These are phyloP conservation scores for human DNA, from an alignment of 2,113 vertebrate genomes.

Conservation along the genomic window DNA sequence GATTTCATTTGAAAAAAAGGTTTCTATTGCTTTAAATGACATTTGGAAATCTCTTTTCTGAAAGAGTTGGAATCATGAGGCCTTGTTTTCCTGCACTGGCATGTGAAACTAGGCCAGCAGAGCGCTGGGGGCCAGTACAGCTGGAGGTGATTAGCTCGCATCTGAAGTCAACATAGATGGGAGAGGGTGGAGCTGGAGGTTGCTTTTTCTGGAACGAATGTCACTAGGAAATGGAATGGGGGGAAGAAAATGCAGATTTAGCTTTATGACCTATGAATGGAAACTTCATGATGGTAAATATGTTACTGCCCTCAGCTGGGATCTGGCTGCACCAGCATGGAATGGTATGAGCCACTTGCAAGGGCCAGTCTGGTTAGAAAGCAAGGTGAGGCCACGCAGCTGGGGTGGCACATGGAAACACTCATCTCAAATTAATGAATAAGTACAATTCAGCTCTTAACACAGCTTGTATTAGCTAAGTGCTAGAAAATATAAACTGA, in stretches of 20 bases:
- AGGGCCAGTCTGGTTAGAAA: neutral
- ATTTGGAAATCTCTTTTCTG: neutral
- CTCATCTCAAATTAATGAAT: neutral
- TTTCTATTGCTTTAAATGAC: neutral
- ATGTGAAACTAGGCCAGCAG: neutral
- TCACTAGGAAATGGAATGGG: constrained; percentile 30
- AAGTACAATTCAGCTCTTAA: neutral
- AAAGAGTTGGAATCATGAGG: neutral
- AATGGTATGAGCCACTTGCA: neutral
- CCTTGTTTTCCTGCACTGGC: neutral
- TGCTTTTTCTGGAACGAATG: constrained; percentile 13
- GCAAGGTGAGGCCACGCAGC: neutral
- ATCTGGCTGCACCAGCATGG: neutral
- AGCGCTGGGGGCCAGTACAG: neutral
- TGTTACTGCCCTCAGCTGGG: neutral
- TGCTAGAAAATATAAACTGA: neutral
- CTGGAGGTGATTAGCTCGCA: neutral
- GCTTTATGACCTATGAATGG: neutral
- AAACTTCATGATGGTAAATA: neutral
- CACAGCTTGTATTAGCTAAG: neutral
- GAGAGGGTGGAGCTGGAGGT: neutral
- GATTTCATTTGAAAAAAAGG: neutral
- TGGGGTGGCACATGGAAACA: rapidly evolving
- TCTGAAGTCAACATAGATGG: neutral
- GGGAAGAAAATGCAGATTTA: neutral